Evolutionary conservation across 2,113 vertebrate genomes (phyloP), one percentile per base, ranked within the genome.

Genomic region (Pelmatolapia mariae): DNA sequence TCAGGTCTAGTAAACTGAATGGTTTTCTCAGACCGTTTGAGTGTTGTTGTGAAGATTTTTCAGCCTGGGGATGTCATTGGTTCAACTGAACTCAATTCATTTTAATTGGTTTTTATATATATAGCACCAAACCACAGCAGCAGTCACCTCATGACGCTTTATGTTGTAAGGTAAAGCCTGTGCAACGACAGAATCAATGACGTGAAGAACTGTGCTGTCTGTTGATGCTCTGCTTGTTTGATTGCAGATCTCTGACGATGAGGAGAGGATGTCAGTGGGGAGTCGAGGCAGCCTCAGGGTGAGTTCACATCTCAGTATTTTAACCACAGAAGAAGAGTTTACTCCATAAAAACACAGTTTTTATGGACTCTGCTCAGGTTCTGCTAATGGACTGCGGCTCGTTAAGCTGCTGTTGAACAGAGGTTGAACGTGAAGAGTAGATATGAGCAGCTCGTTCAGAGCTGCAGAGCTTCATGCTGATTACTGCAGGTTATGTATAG

Each of bases 271-370:
- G 97, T 99, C 98, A 31, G 97, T 98, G 92, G 97, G 98, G 84
- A 98, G 98, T 87, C 97, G 98, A 5, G 97, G 98, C 89, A 99
- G 98, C 89, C 95, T 98, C 81, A 96, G 98, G 97, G 98, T 99
- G 93, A 97, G 98, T 98, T 78, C 16, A 33, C 73, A 78, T 52
- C 45, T 2, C 43, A 45, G 24, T 24, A 19, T 76, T 76, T 50
- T 76, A 76, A 76, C 43, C 71, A 50, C 43, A 50, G 24, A 19
- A 50, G 71, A 78, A 52, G 45, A 78, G 18, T 78, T 52, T 19
- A 10, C 66, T 26, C 38, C 38, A 45, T 10, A 13, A 52, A 24
- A 43, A 66, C 31, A 7, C 11, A 40, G 50, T 66, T 56, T 24
- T 56, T 56, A 24, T 24, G 11, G 5, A 33, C 16, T 5, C 40